phyloP scores from a whole-genome alignment of 2,113 vertebrate species.

The Upupa epops region DNA sequence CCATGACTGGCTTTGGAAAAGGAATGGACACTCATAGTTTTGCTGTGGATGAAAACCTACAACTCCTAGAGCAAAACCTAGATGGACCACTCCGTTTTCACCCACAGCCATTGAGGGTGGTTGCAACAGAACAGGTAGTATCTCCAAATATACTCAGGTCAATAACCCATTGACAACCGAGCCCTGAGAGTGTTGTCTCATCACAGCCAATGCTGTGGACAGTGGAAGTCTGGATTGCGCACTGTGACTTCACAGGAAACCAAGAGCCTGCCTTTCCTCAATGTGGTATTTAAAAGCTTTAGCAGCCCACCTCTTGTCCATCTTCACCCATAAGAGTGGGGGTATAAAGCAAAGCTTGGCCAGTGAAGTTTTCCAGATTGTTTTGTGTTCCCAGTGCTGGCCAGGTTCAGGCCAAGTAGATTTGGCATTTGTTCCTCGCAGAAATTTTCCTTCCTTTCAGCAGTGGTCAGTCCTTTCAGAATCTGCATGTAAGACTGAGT shows the following conservation, averaged over 20 bases:
- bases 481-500: not conserved
- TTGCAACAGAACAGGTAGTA: not conserved
- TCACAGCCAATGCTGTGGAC: not conserved
- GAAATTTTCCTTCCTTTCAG: not conserved
- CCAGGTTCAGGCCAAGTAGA: not conserved
- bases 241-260: not conserved
- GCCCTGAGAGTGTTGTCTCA: not conserved
- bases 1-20: not conserved
- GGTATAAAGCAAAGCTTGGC: not conserved
- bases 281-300: not conserved
- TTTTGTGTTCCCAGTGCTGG: not conserved
- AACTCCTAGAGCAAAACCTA: not conserved
- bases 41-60: not conserved
- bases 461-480: not conserved
- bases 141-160: not conserved
- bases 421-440: not conserved
- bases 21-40: not conserved
- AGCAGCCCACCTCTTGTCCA: not conserved
- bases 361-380: not conserved
- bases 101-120: not conserved
- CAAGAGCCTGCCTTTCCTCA: not conserved
- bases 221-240: not conserved
- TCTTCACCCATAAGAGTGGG: not conserved
- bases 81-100: not conserved
- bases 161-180: not conserved